These are phyloP conservation scores for Bettongia penicillata DNA, from an alignment of 2,113 vertebrate species.

Conservation along the genomic window DNA sequence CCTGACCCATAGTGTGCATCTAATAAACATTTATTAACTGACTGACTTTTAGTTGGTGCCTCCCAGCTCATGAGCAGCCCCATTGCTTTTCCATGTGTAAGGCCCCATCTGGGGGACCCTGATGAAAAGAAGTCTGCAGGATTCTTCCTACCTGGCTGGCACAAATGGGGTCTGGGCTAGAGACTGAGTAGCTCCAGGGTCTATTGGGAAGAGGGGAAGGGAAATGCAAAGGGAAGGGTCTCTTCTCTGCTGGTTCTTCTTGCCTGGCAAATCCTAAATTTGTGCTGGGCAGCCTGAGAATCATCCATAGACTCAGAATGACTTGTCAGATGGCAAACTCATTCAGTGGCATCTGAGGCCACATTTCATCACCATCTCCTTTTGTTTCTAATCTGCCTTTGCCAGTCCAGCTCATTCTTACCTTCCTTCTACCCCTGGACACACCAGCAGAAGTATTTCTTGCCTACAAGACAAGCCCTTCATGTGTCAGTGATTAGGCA, in stretches of 20 bases:
- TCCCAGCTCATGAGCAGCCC: background rate
- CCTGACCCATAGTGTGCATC: background rate
- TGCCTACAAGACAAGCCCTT: background rate
- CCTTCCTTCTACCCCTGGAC: background rate
- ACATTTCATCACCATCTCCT: background rate
- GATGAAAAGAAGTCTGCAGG: background rate
- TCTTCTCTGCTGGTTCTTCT: background rate
- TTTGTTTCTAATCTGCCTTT: background rate
- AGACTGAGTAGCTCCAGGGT: background rate
- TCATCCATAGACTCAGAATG: background rate
- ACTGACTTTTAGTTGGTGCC: background rate
- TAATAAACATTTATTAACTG: background rate
- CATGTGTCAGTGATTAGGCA: background rate
- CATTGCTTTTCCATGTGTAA: background rate
- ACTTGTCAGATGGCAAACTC: background rate
- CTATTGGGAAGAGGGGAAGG: background rate
- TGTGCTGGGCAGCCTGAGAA: no score
- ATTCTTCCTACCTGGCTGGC: background rate
- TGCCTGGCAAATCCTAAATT: background rate
- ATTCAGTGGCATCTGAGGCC: background rate
- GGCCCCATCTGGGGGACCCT: background rate
- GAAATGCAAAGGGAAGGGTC: no score
- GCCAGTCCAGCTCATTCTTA: no score
- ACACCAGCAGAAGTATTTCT: background rate
- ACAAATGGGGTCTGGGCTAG: background rate